Base-by-base conservation (phyloP, 2,888 invertebrate genomes). In the Steromphala cineraria region DNA sequence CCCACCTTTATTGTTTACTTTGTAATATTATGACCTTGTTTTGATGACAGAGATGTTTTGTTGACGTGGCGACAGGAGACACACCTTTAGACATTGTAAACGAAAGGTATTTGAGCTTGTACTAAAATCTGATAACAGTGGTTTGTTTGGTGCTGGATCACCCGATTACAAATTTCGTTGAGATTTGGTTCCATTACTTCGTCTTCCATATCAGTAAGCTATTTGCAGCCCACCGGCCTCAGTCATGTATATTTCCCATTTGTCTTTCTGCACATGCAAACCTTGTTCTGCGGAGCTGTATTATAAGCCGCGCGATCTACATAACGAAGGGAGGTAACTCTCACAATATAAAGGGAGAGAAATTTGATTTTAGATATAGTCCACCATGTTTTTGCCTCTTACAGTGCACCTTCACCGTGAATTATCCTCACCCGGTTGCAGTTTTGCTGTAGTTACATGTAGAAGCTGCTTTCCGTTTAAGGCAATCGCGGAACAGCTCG, bases 81-180 rank as follows among this genome's bases (percentile, higher is more conserved):
- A 46, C 10, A 10, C 36, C 1, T 46, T 46, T 46, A 46, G 46
- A 46, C 46, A 46, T 46, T 5, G 46, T 46, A 46, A 13, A 5
- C 7, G 46, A 31, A 36, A 24, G 15, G 36, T 36, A 36, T 71
- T 71, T 36, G 17, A 71, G 31, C 36, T 40, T 71, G 36, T 31
- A 40, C 71, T 24, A 71, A 71, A 40, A 71, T 19, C 19, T 31
- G 19, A 40, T 46, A 46, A 46, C 13, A 10, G 46, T 46, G 46
- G 28, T 71, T 71, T 36, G 17, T 71, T 71, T 71, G 71, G 71
- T 71, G 71, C 71, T 31, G 71, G 71, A 36, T 71, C 71, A 71
- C 71, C 71, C 24, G 10, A 36, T 71, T 71, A 31, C 36, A 40
- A n/a, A 15, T 71, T 71, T 71, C 0, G 40, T 19, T 71, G 46